Evolutionary conservation across 2,797 vertebrate genomes (phyloP), one percentile per base, ranked within the genome.

Genomic region (Siniperca scherzeri): DNA sequence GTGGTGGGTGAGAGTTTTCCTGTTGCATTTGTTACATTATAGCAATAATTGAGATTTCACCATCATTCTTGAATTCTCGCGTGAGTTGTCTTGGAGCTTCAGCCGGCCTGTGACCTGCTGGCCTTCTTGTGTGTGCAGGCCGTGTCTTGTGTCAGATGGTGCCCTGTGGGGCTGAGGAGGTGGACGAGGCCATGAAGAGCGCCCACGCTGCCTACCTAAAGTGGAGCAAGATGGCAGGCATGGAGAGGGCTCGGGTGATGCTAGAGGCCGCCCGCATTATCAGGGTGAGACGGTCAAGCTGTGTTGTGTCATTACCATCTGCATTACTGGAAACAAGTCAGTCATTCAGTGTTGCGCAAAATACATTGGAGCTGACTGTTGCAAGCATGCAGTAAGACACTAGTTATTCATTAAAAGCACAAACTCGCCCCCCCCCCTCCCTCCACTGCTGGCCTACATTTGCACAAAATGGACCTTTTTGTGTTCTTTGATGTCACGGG

Each of bases 241-340:
- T 97, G 96, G 97, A 99, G 91, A 94, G 98, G 13, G 94, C 96
- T 46, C 95, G 95, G 2, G 89, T 99, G 70, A 94, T 99, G 95
- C 91, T 99, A 1, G 98, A 99, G 89, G 98, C 98, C 8, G 98
- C 98, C 25, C 97, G 97, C 44, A 96, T 99, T n/a, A 98, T 99
- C 27, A 96, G 97, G 96, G 98, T 99, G 92, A 92, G 92, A 0
- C 0, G 2, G 3, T 0, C 10, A 1, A 12, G 4, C 19, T 55
- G 21, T 36, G 30, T n/a, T 66, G 16, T 12, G 13, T 52, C n/a
- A 42, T 10, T 3, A 4, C 8, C 0, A 0, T 22, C 7, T 22
- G 52, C 16, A 14, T 0, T 0, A 2, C 22, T 48, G 57, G 17
- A 57, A 27, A 50, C 1, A 1, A 17, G 48, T 50, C 40, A 0